Evolutionary conservation across 2,888 invertebrate genomes (phyloP).

Genomic region (Busseola fusca): DNA sequence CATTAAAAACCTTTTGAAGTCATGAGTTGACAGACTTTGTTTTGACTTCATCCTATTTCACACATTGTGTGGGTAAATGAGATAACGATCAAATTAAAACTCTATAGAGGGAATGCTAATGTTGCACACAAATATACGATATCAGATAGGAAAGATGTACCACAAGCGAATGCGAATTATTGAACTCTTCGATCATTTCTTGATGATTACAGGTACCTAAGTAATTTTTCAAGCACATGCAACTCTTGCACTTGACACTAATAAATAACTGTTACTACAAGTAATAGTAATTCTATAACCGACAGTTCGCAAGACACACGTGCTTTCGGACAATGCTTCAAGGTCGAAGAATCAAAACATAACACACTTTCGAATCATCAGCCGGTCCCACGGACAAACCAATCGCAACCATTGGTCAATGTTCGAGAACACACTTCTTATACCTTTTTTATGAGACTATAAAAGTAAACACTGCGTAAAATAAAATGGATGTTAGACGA

Average conservation of each 20-base stretch:
- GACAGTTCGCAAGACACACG: conserved; percentile 36
- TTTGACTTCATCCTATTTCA: conserved; percentile 1
- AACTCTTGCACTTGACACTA: conserved; percentile 53
- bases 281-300: conserved; percentile 13
- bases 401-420: conserved; percentile 68
- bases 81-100: not conserved
- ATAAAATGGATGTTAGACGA: conserved; percentile 19
- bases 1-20: not conserved
- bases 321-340: conserved; percentile 61
- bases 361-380: conserved; percentile 74
- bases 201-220: not conserved
- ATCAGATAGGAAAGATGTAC: not conserved
- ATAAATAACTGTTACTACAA: conserved; percentile 31
- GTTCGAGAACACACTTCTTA: conserved; percentile 58
- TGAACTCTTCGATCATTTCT: not conserved
- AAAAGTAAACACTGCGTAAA: conserved; percentile 22
- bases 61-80: not conserved
- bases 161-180: not conserved
- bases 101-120: not conserved
- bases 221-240: conserved; percentile 32
- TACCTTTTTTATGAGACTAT: conserved; percentile 22
- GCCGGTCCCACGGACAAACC: conserved; percentile 56
- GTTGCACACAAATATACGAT: not conserved
- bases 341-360: conserved; percentile 68
- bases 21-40: conserved; percentile 1